These are phyloP conservation scores for Engraulis encrasicolus DNA, from an alignment of 2,113 vertebrate genomes.

Conservation along the genomic window DNA sequence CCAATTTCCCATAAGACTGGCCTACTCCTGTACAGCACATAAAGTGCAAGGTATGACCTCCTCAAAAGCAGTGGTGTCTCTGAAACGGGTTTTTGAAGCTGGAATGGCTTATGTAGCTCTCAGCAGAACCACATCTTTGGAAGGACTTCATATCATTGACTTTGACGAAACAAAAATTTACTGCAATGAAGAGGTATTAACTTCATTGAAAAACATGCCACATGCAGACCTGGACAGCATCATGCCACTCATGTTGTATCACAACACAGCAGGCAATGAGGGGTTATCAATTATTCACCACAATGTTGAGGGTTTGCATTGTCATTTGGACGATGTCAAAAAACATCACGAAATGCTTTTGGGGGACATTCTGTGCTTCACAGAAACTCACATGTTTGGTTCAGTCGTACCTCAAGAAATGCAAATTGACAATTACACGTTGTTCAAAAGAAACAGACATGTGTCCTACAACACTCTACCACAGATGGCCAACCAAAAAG, in stretches of 20 bases:
- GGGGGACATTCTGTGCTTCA: constrained; percentile 51
- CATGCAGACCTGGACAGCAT: constrained; percentile 28
- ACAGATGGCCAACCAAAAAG: constrained; percentile 27
- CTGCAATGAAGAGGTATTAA: constrained; percentile 35
- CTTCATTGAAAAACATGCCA: constrained; percentile 39
- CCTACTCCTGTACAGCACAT: constrained; percentile 41
- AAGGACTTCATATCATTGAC: constrained; percentile 40
- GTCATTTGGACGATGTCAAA: constrained; percentile 42
- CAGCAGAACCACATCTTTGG: constrained; percentile 39
- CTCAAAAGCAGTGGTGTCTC: constrained; percentile 26
- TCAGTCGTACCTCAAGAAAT: constrained; percentile 39
- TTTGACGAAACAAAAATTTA: constrained; percentile 50
- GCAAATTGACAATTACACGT: constrained; percentile 38
- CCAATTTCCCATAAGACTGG: constrained; percentile 43
- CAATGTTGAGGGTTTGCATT: constrained; percentile 46
- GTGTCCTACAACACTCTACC: constrained; percentile 33
- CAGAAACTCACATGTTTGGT: constrained; percentile 47
- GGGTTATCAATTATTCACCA: constrained; percentile 46
- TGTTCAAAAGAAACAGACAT: constrained; percentile 50
- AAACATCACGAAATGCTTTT: constrained; percentile 48
- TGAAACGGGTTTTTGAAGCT: constrained; percentile 39
- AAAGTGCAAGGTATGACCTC: constrained; percentile 51
- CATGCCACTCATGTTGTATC: constrained; percentile 25
- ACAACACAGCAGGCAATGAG: not conserved
- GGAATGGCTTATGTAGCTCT: constrained; percentile 50